A percentile compares a stretch with the other conserved stretches of the same genome.
These are phyloP conservation scores for Enteromius argenteus DNA, from an alignment of 2,797 vertebrate species.

Conservation along the genomic window DNA sequence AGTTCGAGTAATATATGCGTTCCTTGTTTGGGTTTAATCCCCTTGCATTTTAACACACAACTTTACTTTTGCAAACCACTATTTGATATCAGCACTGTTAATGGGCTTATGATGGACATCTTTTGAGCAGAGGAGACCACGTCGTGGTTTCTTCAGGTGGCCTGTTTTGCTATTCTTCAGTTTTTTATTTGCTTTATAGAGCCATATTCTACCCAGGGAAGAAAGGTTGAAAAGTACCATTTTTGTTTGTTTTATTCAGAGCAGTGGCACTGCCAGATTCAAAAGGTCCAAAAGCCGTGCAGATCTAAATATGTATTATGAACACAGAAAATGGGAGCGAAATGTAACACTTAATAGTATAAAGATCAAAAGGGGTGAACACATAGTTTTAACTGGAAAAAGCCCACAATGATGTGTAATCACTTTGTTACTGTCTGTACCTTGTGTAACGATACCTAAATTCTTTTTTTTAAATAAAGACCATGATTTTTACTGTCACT, in stretches of 20 bases:
- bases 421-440: slow-evolving; percentile 59
- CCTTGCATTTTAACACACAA: slow-evolving; percentile 39
- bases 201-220: slow-evolving; percentile 23
- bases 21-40: slow-evolving; percentile 13
- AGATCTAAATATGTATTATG: slow-evolving; percentile 41
- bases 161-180: not conserved
- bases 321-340: slow-evolving; percentile 45
- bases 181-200: slow-evolving; percentile 25
- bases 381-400: slow-evolving; percentile 61
- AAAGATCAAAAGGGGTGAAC: slow-evolving; percentile 32
- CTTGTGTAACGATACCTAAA: slow-evolving; percentile 56
- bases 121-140: slow-evolving; percentile 25
- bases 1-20: slow-evolving; percentile 35
- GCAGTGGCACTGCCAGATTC: slow-evolving; percentile 34
- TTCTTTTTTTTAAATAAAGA: slow-evolving; percentile 52
- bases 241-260: not conserved
- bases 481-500: slow-evolving; percentile 58
- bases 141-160: slow-evolving; percentile 17
- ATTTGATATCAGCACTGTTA: slow-evolving; percentile 50
- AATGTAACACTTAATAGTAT: slow-evolving; percentile 47
- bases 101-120: slow-evolving; percentile 35
- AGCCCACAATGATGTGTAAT: slow-evolving; percentile 54
- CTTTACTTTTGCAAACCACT: slow-evolving; percentile 47
- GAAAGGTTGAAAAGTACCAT: not conserved
- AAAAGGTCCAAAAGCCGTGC: slow-evolving; percentile 33